Evolutionary conservation across 2,797 vertebrate genomes (phyloP), one percentile per base, ranked within the genome.

Genomic region (Leptodactylus fallax): DNA sequence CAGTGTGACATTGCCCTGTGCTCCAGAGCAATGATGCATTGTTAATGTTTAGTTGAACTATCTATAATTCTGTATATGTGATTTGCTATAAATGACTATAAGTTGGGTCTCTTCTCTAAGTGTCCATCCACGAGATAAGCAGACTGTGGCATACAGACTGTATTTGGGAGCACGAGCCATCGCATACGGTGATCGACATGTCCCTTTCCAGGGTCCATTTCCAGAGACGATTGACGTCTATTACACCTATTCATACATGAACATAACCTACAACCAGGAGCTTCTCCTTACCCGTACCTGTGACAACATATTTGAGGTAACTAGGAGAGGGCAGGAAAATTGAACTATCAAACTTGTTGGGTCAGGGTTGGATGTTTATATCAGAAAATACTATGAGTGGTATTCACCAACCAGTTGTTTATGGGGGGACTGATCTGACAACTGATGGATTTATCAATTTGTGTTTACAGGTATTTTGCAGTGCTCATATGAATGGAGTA

Each of bases 51-150:
- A 11, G 12, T 12, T 53, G 51, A 8, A 9, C 51, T 53, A 1
- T 23, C 19, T 61, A 3, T 61, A 23, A 12, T 14, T 1, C n/a
- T 25, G 23, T 67, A 13, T 67, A 69, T 69, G 1, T 69, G 6
- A 69, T 63, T n/a, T 25, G 10, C 23, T 69, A 14, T 47, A 45
- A 19, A 19, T 72, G 8, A 67, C 65, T 67, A 19, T 71, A 36
- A 45, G 27, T 71, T 25, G 67, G 19, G 69, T 74, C 47, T 51
- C 71, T 51, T 10, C 91, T 13, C 19, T 11, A 91, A 99, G 98
- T 17, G 93, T 98, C 91, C 98, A 99, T 90, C 97, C 98, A 1
- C 91, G 96, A 25, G 95, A 98, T 92, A 99, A 99, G 90, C 95
- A 96, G 93, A 97, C 95, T 0, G 96, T 99, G 53, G 97, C 96